Percentiles rank a stretch among this genome's conserved stretches.
These are phyloP conservation scores for Danio albolineatus DNA, from an alignment of 2,797 vertebrate genomes.

Conservation along the genomic window DNA sequence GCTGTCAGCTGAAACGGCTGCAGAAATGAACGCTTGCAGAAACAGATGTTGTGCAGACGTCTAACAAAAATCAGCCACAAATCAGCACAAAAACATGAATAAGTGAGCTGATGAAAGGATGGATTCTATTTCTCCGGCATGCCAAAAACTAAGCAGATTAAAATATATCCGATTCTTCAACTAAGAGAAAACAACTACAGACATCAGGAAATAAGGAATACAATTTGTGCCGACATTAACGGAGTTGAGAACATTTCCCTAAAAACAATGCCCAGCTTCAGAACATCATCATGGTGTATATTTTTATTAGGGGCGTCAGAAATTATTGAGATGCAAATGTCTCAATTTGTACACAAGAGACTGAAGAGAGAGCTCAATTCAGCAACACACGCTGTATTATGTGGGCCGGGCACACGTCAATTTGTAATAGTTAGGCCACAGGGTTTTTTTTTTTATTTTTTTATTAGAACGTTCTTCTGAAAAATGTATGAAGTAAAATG, in stretches of 20 bases:
- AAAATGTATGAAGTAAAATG: too few species aligned
- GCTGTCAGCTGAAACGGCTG: slow-evolving; percentile 49
- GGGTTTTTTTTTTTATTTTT: too few species aligned
- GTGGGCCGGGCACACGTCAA: too few species aligned
- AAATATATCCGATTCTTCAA: slow-evolving; percentile 12
- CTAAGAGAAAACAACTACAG: slow-evolving; percentile 17
- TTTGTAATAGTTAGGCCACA: too few species aligned
- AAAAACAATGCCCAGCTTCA: background rate
- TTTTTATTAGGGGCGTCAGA: too few species aligned
- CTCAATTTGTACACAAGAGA: too few species aligned
- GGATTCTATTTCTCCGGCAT: slow-evolving; percentile 33
- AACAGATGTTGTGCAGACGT: slow-evolving; percentile 55
- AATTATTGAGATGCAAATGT: too few species aligned
- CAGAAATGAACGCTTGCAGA: slow-evolving; percentile 54
- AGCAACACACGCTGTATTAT: too few species aligned
- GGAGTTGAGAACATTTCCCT: slow-evolving; percentile 14
- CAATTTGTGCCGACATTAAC: background rate
- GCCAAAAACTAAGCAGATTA: slow-evolving; percentile 35
- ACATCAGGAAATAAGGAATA: background rate
- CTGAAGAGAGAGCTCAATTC: too few species aligned
- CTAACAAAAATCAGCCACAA: slow-evolving; percentile 19
- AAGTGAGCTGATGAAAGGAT: slow-evolving; percentile 37
- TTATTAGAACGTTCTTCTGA: too few species aligned
- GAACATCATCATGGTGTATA: background rate
- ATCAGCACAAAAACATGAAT: slow-evolving; percentile 41